Evolutionary conservation across 2,888 invertebrate genomes (phyloP).

Genomic region (Leucophenga maculata): DNA sequence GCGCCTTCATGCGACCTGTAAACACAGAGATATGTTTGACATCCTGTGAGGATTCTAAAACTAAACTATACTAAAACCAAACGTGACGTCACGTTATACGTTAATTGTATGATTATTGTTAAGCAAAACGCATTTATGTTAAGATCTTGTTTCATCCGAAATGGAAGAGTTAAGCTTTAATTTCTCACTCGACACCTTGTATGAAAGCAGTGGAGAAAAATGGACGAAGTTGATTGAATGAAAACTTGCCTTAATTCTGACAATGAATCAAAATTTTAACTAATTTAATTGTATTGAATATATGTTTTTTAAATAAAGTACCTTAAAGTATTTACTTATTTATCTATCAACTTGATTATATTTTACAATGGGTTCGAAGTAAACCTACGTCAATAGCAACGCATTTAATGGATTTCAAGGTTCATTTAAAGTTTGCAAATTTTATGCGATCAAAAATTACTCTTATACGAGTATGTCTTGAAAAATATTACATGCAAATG

Average conservation of each 20-base stretch:
- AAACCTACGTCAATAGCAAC: too few relatives aligned
- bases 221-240: conserved; percentile 31
- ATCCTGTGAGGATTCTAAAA: conserved; percentile 10
- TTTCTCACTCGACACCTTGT: conserved; percentile 40
- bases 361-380: not conserved
- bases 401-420: too few relatives aligned
- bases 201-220: conserved; percentile 33
- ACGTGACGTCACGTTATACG: too few relatives aligned
- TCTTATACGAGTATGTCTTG: too few relatives aligned
- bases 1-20: conserved; percentile 20
- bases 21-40: conserved; percentile 9
- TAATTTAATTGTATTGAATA: conserved; percentile 54
- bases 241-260: conserved; percentile 68
- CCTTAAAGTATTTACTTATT: conserved; percentile 14
- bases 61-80: too few relatives aligned
- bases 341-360: not conserved
- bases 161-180: conserved; percentile 17
- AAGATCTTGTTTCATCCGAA: conserved; percentile 17
- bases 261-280: conserved; percentile 63
- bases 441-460: too few relatives aligned
- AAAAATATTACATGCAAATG: too few relatives aligned
- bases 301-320: conserved; percentile 50
- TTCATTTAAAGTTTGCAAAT: too few relatives aligned
- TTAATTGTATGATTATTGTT: not conserved
- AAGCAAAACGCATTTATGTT: conserved; percentile 24